A percentile compares a stretch with the other conserved stretches of the same genome.
Conservation (phyloP, 1,140 invertebrate species). For the Gryllus bimaculatus region DNA sequence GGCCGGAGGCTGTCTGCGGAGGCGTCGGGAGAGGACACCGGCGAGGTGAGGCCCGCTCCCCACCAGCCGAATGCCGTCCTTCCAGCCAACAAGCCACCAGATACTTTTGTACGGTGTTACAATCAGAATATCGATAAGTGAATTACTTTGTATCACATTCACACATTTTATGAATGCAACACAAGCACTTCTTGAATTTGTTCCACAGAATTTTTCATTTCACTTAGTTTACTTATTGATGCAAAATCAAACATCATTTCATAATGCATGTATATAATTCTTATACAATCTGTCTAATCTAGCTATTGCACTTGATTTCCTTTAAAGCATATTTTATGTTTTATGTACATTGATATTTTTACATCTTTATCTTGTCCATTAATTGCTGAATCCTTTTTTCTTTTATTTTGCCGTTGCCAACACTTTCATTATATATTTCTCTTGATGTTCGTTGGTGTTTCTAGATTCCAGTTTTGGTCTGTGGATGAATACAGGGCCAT, state of each 20-base stretch:
- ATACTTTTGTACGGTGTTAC: neutral
- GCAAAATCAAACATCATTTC: neutral
- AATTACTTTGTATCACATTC: neutral
- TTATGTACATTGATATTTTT: neutral
- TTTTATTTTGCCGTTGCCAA: neutral
- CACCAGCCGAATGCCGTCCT: neutral
- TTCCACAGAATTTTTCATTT: neutral
- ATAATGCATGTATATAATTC: neutral
- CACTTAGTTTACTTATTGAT: neutral
- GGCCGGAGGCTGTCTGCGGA: constrained; percentile 20
- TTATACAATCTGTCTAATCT: neutral
- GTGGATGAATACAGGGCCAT: constrained; percentile 10
- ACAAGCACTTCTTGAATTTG: neutral
- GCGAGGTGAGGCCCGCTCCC: constrained; percentile 21
- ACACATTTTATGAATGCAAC: neutral
- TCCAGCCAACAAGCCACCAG: neutral
- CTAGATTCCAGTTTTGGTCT: constrained; percentile 15
- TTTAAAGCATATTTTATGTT: neutral
- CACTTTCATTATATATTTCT: neutral
- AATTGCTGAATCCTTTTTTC: neutral
- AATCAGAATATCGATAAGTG: neutral
- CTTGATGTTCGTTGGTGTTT: constrained; percentile 9
- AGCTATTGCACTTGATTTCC: neutral
- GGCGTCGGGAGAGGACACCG: constrained; percentile 25
- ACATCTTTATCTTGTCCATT: neutral